Conservation (phyloP, 2,888 invertebrate species). For the Drosophila pseudotalamancana region DNA sequence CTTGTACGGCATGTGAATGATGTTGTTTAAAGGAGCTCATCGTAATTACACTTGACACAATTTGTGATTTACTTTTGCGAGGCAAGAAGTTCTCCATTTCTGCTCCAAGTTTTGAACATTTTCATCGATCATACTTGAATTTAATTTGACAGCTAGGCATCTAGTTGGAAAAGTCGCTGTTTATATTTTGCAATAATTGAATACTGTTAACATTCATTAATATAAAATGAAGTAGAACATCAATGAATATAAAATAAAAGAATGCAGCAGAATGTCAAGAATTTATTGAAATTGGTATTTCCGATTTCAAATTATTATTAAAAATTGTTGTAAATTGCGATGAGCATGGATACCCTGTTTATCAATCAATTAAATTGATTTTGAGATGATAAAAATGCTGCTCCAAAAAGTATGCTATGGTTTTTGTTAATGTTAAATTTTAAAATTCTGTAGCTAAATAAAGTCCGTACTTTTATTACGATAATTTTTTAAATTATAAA, state of each 20-base stretch:
- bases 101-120: neutral
- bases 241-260: too few relatives aligned
- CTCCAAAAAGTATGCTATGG: neutral
- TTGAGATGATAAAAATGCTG: too few relatives aligned
- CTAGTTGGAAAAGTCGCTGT: neutral
- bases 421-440: neutral
- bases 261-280: neutral
- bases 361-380: too few relatives aligned
- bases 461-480: too few relatives aligned
- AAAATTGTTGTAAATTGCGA: too few relatives aligned
- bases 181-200: too few relatives aligned
- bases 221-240: neutral
- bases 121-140: constrained; percentile 2
- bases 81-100: neutral
- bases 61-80: constrained; percentile 27
- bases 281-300: neutral
- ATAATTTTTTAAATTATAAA: too few relatives aligned
- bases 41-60: constrained; percentile 58
- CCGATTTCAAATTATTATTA: too few relatives aligned
- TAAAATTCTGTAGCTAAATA: too few relatives aligned
- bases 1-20: constrained; percentile 24
- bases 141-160: constrained; percentile 9
- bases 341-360: too few relatives aligned
- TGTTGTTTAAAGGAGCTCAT: constrained; percentile 6
- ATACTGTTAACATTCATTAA: neutral